Base-by-base conservation (phyloP, 2,888 invertebrate species). In the Temnothorax unifasciatus region DNA sequence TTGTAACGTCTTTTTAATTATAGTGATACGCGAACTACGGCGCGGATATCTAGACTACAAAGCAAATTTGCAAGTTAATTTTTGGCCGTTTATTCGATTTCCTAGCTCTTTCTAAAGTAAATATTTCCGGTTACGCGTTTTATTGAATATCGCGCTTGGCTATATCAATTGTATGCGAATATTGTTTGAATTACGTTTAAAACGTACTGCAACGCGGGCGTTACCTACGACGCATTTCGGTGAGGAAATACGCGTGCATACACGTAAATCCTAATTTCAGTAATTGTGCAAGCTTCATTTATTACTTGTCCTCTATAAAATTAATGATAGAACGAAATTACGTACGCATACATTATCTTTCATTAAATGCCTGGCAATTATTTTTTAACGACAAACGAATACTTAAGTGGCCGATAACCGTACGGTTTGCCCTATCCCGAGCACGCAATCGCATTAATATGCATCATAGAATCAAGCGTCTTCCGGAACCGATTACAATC, bases 131-230 rank as follows among this genome's bases (percentile, higher is more conserved):
- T 79, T 79, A 79, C 73, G 47, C 59, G 79, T 59, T 79, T 79
- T 79, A 79, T 79, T 79, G 79, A 79, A 79, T 59, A 79, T 79
- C 47, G 21, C 79, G 59, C 73, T 79, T 73, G 59, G 59, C 47
- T 79, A 71, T 79, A 44, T 79, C 59, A 79, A 79, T 79, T 79
- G 79, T 79, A 59, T 71, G 79, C 79, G 79, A 79, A 79, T 79
- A 79, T 79, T 73, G 79, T 79, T 79, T 79, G 79, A 79, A 79
- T 79, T 79, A 79, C 73, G 73, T 79, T 79, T 79, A 73, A 79
- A 79, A 79, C 21, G 18, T 47, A 44, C 21, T 21, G 59, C 59
- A 38, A 47, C 47, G n/a, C 44, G 57, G 6, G 21, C 57, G 8
- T 59, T 57, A 47, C 41, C 68, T 77, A 54, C 76, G 68, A 68